Base-by-base conservation (phyloP, 1,140 invertebrate species). In the Trichonephila clavata region DNA sequence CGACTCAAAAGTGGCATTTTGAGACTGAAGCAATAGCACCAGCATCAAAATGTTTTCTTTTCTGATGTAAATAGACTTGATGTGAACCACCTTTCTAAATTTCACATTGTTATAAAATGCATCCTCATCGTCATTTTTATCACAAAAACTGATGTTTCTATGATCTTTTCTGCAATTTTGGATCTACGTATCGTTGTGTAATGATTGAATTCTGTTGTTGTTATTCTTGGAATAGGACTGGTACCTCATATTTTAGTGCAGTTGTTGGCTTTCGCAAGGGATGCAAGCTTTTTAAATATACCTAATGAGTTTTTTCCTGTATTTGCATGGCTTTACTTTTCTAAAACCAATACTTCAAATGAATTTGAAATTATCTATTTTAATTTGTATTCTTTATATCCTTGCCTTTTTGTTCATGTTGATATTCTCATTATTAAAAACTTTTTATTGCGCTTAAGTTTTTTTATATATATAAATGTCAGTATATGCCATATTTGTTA, bases 21-120 rank as follows among this genome's bases (percentile, higher is more conserved):
- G 27, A 80, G 59, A n/a, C n/a, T 83, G 10, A 61, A 59, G 59
- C 50, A 61, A 83, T 18, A 83, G 50, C 24, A 32, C 18, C 27
- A 60, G 57, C 24, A 59, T 83, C 68, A 39, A 60, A 32, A 39
- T 91, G 61, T 43, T 10, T 50, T 63, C 27, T 81, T 43, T 59
- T 43, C 59, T 91, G 57, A 59, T 91, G 89, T 91, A 91, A 63
- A 91, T 91, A 91, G 43, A 59, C 84, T 86, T 88, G 60, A 68
- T 88, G 86, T 88, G 20, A 65, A 77, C 24, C 89, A 91, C 59
- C 77, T 83, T 61, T 59, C 77, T 83, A 57, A 68, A 27, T 24
- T 20, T 43, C 68, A 77, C 77, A n/a, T 83, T 91, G 89, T 90
- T 90, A 90, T 50, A 83, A 91, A 65, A 32, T 60, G 68, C 89